These are phyloP conservation scores for Tachysurus fulvidraco DNA, from an alignment of 2,113 vertebrate genomes.

Conservation along the genomic window DNA sequence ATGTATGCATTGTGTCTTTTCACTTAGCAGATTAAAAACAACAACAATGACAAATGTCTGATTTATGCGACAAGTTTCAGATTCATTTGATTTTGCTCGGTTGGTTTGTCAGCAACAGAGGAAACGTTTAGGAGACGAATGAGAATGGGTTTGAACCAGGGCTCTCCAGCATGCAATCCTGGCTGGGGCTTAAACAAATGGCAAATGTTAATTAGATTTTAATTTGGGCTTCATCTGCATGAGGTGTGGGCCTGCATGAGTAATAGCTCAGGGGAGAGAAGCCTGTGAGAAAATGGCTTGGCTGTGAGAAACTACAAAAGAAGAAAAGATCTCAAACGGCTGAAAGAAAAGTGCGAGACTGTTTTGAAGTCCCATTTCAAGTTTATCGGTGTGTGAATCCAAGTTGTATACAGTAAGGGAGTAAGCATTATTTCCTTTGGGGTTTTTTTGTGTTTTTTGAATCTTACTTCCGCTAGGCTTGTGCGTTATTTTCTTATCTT, in stretches of 20 bases:
- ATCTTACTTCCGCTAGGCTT: background rate
- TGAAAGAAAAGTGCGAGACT: background rate
- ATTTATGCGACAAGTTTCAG: background rate
- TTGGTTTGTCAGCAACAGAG: constrained; percentile 1
- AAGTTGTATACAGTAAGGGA: background rate
- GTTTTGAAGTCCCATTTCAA: background rate
- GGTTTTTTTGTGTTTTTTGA: background rate
- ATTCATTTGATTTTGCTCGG: background rate
- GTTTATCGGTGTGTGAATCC: background rate
- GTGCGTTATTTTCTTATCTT: background rate
- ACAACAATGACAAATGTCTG: background rate
- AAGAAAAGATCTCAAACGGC: background rate
- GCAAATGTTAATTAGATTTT: constrained; percentile 50
- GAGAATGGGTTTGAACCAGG: constrained; percentile 6
- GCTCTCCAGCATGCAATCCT: background rate
- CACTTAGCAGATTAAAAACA: background rate
- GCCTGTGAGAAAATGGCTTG: background rate
- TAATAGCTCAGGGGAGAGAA: constrained; percentile 10
- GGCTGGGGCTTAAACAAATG: constrained; percentile 39
- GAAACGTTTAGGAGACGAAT: constrained; percentile 21
- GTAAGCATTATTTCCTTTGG: background rate
- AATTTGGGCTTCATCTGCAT: constrained; percentile 47
- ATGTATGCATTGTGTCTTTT: background rate
- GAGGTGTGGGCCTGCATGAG: constrained; percentile 36
- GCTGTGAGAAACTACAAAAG: background rate